Conservation (phyloP, 1,140 invertebrate genomes). For the Wasmannia auropunctata region DNA sequence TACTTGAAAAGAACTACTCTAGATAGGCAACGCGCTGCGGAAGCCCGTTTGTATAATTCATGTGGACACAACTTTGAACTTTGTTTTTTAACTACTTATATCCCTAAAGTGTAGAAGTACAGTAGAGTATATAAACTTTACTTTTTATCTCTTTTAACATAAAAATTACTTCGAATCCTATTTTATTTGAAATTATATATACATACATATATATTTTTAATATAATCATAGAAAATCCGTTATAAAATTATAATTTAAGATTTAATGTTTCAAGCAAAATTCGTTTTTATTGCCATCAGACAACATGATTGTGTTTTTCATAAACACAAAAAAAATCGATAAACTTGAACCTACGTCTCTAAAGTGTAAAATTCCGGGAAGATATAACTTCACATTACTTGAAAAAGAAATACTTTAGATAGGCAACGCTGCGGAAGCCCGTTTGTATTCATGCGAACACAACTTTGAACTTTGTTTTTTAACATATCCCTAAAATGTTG, state of each 20-base stretch:
- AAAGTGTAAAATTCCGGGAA: background rate
- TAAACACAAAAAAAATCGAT: background rate
- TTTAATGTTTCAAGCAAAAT: background rate
- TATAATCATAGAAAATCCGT: background rate
- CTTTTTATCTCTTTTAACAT: background rate
- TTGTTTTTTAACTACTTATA: background rate
- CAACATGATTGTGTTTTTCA: background rate
- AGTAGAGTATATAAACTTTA: background rate
- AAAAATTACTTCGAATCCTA: background rate
- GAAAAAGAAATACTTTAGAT: background rate
- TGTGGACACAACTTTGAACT: background rate
- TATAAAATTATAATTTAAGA: background rate
- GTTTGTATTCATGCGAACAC: background rate
- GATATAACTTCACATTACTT: background rate
- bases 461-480: background rate
- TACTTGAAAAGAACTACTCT: background rate
- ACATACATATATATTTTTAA: too few relatives aligned
- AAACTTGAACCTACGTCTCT: background rate
- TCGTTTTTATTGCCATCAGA: background rate
- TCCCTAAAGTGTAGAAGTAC: background rate
- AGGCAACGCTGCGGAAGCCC: background rate
- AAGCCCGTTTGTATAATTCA: background rate
- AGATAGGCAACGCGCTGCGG: background rate
- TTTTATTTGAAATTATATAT: too few relatives aligned
- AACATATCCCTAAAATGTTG: background rate